Base-by-base conservation (phyloP, 2,113 vertebrate genomes). In the Gracilinanus agilis region DNA sequence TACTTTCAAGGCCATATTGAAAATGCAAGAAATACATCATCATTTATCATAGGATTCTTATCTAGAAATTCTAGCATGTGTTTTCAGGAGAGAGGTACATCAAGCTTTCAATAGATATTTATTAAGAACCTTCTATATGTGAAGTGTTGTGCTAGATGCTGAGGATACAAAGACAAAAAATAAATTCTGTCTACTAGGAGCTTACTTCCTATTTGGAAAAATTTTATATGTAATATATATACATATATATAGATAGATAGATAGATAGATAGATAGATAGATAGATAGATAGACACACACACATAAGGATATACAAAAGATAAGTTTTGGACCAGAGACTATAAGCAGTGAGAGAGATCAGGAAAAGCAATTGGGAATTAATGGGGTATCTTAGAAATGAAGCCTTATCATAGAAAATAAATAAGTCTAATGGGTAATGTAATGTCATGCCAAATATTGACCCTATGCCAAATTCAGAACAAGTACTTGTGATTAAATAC, bases 41-140 rank as follows among this genome's bases (percentile, higher is more conserved):
- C 88, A 7, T 92, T 44, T 95, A 55, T 53, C 44, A 53, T 75
- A 90, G 13, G 90, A 49, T 58, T 67, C 92, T n/a, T 5, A 96
- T 10, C 12, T 89, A 90, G 56, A 53, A 27, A 56, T 92, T 92
- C 12, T 25, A 56, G 54, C 75, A 34, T 34, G 3, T 67, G 10
- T 67, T 67, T 34, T 34, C 10, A 67, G 29, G 29, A 67, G 58
- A 67, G 11, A 67, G 29, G 27, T 27, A 34, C 25, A 61, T 61
- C 56, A 29, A 29, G 27, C 3, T 19, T 16, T 55, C 27, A 61
- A 67, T 0, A 4, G 7, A 67, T 67, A 67, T 29, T 67, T 67
- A 34, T 67, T 29, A 34, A 67, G 11, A 10, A 67, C 27, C 58
- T 67, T 12, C 10, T 67, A 34, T 13, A 0, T 67, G 10, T 1